Evolutionary conservation across 2,113 vertebrate species (phyloP).

Genomic region (Chionomys nivalis): DNA sequence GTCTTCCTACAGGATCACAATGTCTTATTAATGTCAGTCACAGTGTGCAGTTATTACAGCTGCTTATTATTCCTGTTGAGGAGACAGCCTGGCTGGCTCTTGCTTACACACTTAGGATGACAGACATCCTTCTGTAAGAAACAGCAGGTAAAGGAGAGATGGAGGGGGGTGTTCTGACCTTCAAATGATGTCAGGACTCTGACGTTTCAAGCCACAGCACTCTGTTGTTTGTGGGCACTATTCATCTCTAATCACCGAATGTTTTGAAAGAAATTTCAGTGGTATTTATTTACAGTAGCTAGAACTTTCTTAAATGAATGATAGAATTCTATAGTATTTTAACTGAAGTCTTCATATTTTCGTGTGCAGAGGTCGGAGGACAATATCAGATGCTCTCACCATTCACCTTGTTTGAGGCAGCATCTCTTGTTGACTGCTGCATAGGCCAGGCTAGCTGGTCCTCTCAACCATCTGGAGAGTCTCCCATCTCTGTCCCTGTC

Average conservation of each 20-base stretch:
- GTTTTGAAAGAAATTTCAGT: not conserved
- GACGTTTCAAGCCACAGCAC: not conserved
- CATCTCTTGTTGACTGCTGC: not conserved
- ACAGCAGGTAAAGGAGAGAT: not conserved
- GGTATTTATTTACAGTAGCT: not conserved
- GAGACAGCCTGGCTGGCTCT: constrained; percentile 49
- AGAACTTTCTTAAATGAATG: constrained; percentile 14
- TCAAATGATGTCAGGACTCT: constrained; percentile 21
- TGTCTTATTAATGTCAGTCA: constrained; percentile 68
- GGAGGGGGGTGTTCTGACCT: not conserved
- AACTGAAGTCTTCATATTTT: not conserved
- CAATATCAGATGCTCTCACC: not conserved
- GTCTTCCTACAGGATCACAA: constrained; percentile 53
- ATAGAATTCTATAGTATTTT: not conserved
- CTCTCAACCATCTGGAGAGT: not conserved
- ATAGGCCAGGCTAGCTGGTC: not conserved
- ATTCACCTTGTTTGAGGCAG: not conserved
- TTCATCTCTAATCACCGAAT: not conserved
- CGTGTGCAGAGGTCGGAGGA: not conserved
- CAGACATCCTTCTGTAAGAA: not conserved
- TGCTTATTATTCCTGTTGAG: constrained; percentile 62
- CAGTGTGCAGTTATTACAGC: constrained; percentile 53
- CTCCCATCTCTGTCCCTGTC: not conserved
- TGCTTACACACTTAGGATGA: constrained; percentile 39
- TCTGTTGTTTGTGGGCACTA: not conserved